Percentiles rank a stretch among this genome's conserved stretches.
Conservation (phyloP, 1,140 invertebrate species). For the Magallana ariakensis region DNA sequence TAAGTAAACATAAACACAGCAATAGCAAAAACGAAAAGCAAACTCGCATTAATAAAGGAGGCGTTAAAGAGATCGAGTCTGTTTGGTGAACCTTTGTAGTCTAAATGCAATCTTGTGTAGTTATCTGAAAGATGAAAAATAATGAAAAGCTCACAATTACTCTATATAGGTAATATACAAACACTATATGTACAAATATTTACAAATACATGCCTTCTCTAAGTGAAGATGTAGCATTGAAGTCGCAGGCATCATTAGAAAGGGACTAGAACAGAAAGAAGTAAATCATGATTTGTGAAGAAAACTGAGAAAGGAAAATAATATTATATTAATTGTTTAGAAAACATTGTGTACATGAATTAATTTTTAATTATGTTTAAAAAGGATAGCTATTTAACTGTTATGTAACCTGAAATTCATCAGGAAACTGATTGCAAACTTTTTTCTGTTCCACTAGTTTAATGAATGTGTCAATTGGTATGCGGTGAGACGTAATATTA, state of each 20-base stretch:
- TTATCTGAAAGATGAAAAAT: background rate
- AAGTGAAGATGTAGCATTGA: background rate
- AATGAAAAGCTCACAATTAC: background rate
- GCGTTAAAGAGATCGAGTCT: background rate
- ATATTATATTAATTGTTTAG: background rate
- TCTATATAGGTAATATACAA: background rate
- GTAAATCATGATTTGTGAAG: background rate
- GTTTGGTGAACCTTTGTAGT: background rate
- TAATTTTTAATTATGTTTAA: background rate
- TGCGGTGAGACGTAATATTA: background rate
- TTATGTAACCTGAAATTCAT: constrained; percentile 4
- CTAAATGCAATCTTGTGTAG: background rate
- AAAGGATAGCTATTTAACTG: background rate
- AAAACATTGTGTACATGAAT: no score
- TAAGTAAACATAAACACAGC: background rate
- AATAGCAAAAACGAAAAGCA: background rate
- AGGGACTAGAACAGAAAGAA: background rate
- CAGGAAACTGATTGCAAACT: background rate
- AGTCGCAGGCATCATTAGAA: background rate
- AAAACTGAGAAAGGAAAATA: background rate
- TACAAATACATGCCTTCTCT: background rate
- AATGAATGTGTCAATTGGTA: background rate
- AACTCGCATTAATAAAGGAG: background rate
- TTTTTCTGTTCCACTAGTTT: background rate
- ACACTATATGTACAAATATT: background rate